A percentile compares a stretch with the other conserved stretches of the same genome.
Evolutionary conservation across 2,888 invertebrate species (phyloP).

Genomic region (Dryobota labecula): DNA sequence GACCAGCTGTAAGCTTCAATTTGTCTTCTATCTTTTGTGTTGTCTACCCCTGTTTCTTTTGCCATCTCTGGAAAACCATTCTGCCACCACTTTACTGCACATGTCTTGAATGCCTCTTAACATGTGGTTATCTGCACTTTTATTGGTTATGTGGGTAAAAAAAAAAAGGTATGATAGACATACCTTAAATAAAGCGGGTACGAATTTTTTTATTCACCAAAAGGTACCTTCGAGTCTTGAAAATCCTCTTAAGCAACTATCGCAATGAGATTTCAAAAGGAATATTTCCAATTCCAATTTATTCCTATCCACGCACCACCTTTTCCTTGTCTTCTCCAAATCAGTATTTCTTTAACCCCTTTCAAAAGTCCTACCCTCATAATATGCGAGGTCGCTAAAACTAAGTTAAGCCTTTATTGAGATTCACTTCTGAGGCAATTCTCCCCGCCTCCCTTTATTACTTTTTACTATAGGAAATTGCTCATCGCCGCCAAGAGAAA

Average conservation of each 20-base stretch:
- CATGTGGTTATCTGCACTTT: too few relatives aligned
- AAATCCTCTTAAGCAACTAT: constrained; percentile 63
- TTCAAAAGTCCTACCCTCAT: constrained; percentile 83
- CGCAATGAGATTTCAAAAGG: constrained; percentile 63
- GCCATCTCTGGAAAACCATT: too few relatives aligned
- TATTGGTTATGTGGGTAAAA: too few relatives aligned
- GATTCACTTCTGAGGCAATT: constrained; percentile 82
- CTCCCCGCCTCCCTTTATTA: constrained; percentile 79
- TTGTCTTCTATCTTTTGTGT: too few relatives aligned
- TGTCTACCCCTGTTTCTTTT: too few relatives aligned
- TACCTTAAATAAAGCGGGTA: background rate
- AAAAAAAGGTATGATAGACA: too few relatives aligned
- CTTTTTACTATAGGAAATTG: constrained; percentile 75
- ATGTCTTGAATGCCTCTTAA: too few relatives aligned
- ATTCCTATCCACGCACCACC: constrained; percentile 83
- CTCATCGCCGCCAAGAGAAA: constrained; percentile 72
- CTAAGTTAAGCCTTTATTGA: constrained; percentile 79
- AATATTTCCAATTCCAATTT: constrained; percentile 79
- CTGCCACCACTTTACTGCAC: too few relatives aligned
- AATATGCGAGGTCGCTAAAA: constrained; percentile 75
- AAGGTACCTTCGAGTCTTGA: constrained; percentile 8
- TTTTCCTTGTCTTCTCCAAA: constrained; percentile 85
- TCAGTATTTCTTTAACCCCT: constrained; percentile 85
- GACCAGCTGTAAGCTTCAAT: too few relatives aligned
- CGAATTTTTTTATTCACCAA: background rate